phyloP scores from a whole-genome alignment of 1,140 invertebrate species.

The Theocolax elegans region DNA sequence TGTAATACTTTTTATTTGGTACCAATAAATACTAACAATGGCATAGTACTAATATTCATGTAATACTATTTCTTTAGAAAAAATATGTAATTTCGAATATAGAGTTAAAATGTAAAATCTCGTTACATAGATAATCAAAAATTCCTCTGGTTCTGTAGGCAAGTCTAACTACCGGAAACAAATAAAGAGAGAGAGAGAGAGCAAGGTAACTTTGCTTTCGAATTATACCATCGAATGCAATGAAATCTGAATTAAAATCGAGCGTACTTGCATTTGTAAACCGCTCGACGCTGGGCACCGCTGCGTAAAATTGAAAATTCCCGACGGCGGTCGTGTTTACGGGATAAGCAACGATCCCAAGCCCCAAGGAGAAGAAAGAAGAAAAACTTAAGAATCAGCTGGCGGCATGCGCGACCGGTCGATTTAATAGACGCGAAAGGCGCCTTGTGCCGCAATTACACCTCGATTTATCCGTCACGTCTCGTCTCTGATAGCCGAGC shows the following conservation, averaged over 20 bases:
- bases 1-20: no score
- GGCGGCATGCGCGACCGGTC: background rate
- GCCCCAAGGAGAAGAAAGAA: no score
- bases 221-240: background rate
- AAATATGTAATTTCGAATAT: no score
- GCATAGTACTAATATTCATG: no score
- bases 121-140: no score
- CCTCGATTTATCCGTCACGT: constrained; percentile 20
- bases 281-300: no score
- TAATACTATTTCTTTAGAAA: no score
- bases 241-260: background rate
- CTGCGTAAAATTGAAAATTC: constrained; percentile 28
- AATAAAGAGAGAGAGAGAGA: no score
- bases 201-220: background rate
- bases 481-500: background rate
- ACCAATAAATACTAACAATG: no score
- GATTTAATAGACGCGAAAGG: constrained; percentile 17
- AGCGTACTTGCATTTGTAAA: background rate
- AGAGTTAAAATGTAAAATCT: no score
- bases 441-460: constrained; percentile 10
- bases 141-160: no score
- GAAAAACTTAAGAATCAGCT: background rate
- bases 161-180: no score
- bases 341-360: background rate
- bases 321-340: constrained; percentile 14